Conservation (phyloP, 2,797 vertebrate genomes). For the Anas bernieri region DNA sequence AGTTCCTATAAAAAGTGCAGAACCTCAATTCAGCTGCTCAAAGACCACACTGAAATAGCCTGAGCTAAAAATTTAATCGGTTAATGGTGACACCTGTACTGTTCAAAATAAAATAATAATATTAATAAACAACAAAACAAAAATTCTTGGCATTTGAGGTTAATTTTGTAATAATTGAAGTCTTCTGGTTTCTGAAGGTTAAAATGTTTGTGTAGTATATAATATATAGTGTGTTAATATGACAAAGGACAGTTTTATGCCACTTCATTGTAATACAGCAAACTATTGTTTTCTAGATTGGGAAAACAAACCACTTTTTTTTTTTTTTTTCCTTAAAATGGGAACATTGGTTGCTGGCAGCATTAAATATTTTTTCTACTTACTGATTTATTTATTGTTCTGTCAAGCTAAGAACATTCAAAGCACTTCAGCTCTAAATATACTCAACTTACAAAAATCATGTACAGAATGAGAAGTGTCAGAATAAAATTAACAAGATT, state of each 20-base stretch:
- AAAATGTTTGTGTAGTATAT: conserved; percentile 1
- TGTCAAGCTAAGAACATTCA: conserved; percentile 37
- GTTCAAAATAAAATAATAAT: not conserved
- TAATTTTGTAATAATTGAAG: conserved; percentile 34
- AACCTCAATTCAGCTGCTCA: not conserved
- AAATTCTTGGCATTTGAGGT: conserved; percentile 6
- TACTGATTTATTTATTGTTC: conserved; percentile 46
- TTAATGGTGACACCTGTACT: not conserved
- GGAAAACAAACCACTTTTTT: not conserved
- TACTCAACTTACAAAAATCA: conserved; percentile 37
- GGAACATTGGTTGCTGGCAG: not conserved
- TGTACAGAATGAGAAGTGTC: conserved; percentile 19
- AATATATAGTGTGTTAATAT: conserved; percentile 14
- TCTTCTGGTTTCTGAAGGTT: conserved; percentile 34
- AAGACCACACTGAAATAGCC: not conserved
- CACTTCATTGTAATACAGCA: not conserved
- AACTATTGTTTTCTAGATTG: not conserved
- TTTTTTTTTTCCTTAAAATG: not conserved
- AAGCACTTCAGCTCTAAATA: conserved; percentile 24
- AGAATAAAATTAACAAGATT: conserved; percentile 51
- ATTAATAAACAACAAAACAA: not conserved
- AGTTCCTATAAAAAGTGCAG: not conserved
- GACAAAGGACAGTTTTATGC: not conserved
- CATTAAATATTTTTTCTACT: conserved; percentile 15
- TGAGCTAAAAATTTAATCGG: not conserved